Base-by-base conservation (phyloP, 1,140 invertebrate species). In the Mycetomoellerius zeteki region DNA sequence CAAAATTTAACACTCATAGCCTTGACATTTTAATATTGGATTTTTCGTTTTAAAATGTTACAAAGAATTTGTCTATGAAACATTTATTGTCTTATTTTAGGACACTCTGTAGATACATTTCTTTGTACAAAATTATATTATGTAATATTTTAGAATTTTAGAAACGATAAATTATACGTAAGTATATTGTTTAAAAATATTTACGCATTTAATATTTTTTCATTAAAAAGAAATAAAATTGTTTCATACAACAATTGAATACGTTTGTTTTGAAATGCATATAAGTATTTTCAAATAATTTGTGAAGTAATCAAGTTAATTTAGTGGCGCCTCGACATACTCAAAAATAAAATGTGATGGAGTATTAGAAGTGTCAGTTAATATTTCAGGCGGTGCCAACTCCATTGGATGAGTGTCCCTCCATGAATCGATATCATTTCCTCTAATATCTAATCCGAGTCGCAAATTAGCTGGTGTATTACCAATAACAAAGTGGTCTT, bases 401-500 rank as follows among this genome's bases (percentile, higher is more conserved):
- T 92, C 88, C 43, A 94, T 92, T n/a, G 92, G 77, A 81, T 93
- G 90, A 33, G 33, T 1, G 8, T 47, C 54, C 24, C 86, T 89
- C 94, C 93, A 95, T 33, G 89, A 89, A 86, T 94, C 92, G 14
- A 94, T 91, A 72, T 94, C 92, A 1, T 88, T 92, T 30, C 92
- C 92, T 50, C 89, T 92, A 50, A 95, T 94, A 81, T 95, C 94
- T 21, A 96, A 90, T 69, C 94, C 94, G 75, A 95, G 92, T 78
- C 94, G 93, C 56, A 96, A 89, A 88, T 94, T 95, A 60, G 91
- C 86, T 27, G 94, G 94, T 82, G 93, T 94, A 76, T 95, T 95
- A 4, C 95, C 95, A 86, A 96, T 95, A 6, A 96, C 95, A 89
- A 96, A 96, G 86, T 96, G 95, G 16, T 96, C 95, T 90, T 96